Evolutionary conservation across 92 coral and sea anemone genomes (phyloP), one percentile per base, ranked within the genome.

Genomic region (Umimayanthus kanabou): DNA sequence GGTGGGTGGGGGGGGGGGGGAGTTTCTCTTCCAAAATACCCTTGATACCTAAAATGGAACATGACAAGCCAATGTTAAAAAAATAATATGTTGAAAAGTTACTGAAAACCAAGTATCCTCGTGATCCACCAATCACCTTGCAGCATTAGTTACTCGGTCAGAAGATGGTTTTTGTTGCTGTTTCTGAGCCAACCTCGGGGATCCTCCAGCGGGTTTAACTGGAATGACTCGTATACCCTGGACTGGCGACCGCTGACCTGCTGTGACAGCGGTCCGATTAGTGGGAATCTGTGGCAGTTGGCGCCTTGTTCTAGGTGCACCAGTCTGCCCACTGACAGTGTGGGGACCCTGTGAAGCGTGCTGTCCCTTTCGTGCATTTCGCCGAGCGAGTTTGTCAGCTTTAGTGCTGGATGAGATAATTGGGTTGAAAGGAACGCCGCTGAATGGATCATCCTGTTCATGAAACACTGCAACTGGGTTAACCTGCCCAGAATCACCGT

Each of bases 361-460:
- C 33, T 83, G 90, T 23, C 77, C 92, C 39, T 40, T 89, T 42
- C 49, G 87, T 20, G 93, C 92, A 30, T 91, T 90, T 42, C 96
- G 43, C 69, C 93, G 81, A 28, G 61, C 87, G 23, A 92, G 86
- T 67, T 79, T 78, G 8, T 79, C 85, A 22, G 76, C 81, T 77
- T 65, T 87, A 15, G 33, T 39, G 40, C 86, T 45, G 53, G 90
- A 80, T 26, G 92, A 88, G 7, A 87, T 80, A 28, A 82, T 90
- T 7, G 90, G 91, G 73, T 92, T 92, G 69, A 95, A 95, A 4
- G 98, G 94, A 22, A 94, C 98, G 14, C 94, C 93, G 22, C 96
- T 92, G 77, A 95, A 95, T 9, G 98, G 98, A 61, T 95, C 98
- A 30, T 91, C 95, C 18, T 85, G 82, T 25, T 75, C 93, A 50